A percentile compares a stretch with the other conserved stretches of the same genome.
Evolutionary conservation across 1,140 invertebrate genomes (phyloP).

Genomic region (Pachyrhynchus sulphureomaculatus): DNA sequence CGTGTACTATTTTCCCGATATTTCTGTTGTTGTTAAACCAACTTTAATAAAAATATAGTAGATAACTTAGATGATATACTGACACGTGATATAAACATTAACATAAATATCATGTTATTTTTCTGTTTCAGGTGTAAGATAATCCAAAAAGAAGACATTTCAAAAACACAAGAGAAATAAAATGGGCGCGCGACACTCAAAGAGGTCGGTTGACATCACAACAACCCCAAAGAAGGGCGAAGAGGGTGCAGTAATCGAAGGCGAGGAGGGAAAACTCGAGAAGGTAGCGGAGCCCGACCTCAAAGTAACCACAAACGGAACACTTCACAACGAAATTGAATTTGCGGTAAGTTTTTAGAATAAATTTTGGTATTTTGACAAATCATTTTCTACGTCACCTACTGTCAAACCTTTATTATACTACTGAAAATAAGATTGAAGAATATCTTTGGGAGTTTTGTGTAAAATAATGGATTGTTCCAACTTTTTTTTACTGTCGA

Average conservation of each 20-base stretch:
- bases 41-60: too few relatives aligned
- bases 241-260: slow-evolving; percentile 60
- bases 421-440: too few relatives aligned
- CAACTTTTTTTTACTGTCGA: too few relatives aligned
- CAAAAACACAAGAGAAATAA: slow-evolving; percentile 35
- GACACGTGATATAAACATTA: too few relatives aligned
- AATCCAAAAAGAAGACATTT: not conserved
- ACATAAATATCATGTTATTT: too few relatives aligned
- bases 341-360: slow-evolving; percentile 44
- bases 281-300: slow-evolving; percentile 67
- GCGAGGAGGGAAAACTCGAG: slow-evolving; percentile 64
- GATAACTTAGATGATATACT: too few relatives aligned
- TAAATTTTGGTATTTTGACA: not conserved
- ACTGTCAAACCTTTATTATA: too few relatives aligned
- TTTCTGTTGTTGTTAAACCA: too few relatives aligned
- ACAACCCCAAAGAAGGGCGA: slow-evolving; percentile 76
- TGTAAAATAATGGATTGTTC: too few relatives aligned
- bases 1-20: too few relatives aligned
- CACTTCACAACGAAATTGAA: slow-evolving; percentile 62
- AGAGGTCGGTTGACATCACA: slow-evolving; percentile 80
- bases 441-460: too few relatives aligned
- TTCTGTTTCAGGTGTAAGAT: slow-evolving; percentile 31
- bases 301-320: slow-evolving; percentile 69
- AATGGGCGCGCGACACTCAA: slow-evolving; percentile 83
- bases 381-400: too few relatives aligned